phyloP scores from a whole-genome alignment of 2,888 invertebrate species.

The Cephus pulcher region DNA sequence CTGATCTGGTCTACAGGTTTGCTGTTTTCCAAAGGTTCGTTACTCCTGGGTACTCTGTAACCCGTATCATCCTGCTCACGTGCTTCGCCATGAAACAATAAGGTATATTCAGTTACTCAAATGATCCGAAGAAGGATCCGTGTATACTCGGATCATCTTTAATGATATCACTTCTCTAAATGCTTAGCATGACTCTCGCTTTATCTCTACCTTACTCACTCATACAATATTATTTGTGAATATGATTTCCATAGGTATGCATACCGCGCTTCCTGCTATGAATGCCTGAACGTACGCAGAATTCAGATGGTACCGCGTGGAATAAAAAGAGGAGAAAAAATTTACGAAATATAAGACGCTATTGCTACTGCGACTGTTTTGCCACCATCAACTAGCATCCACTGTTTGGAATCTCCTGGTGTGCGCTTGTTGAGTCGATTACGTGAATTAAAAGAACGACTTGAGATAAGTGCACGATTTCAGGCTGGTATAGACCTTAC shows the following conservation, averaged over 20 bases:
- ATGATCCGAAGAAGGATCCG: not conserved
- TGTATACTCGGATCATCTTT: not conserved
- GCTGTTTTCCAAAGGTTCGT: slow-evolving; percentile 1
- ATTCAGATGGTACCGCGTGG: not conserved
- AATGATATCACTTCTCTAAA: not conserved
- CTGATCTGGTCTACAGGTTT: slow-evolving; percentile 6
- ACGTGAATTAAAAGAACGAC: not conserved
- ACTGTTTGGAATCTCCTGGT: not conserved
- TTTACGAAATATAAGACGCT: not conserved
- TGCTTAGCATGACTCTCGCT: not conserved
- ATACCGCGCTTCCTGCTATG: not conserved
- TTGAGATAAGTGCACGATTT: not conserved
- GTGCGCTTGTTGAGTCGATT: not conserved
- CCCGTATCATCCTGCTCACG: not conserved
- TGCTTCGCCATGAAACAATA: not conserved
- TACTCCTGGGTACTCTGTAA: not conserved
- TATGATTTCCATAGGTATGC: not conserved
- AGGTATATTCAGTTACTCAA: not conserved
- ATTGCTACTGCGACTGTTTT: not conserved
- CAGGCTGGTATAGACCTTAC: not conserved
- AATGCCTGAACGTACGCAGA: not conserved
- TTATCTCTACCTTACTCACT: not conserved
- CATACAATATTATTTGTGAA: not conserved
- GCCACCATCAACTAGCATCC: not conserved
- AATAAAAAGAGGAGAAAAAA: not conserved